Evolutionary conservation across 2,113 vertebrate species (phyloP).

Genomic region (Myotis brandtii): DNA sequence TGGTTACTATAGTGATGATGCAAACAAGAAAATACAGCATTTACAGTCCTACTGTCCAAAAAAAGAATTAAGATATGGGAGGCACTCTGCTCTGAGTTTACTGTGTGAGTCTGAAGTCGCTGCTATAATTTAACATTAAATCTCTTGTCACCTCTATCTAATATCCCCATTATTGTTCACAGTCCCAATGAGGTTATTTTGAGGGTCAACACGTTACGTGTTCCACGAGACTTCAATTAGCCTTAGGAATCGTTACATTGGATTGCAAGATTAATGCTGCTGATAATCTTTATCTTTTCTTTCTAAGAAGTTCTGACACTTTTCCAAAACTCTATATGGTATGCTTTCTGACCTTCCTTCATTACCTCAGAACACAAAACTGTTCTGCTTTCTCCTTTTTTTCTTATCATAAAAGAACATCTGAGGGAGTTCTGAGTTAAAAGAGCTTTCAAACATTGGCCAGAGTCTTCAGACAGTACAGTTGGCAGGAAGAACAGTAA

Average conservation of each 20-base stretch:
- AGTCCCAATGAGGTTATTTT: not conserved
- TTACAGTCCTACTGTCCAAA: conserved; percentile 67
- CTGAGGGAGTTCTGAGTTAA: conserved; percentile 57
- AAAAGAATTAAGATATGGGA: not conserved
- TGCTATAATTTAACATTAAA: conserved; percentile 53
- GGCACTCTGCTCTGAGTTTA: conserved; percentile 50
- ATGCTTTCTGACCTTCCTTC: conserved; percentile 40
- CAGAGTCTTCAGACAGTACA: not conserved
- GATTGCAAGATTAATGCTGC: conserved; percentile 5
- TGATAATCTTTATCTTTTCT: conserved; percentile 61
- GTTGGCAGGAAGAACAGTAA: not conserved
- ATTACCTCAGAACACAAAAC: conserved; percentile 3
- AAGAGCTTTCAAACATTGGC: conserved; percentile 54
- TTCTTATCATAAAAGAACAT: conserved; percentile 68
- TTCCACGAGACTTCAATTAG: not conserved
- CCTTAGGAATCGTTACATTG: not conserved
- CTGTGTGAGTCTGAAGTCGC: conserved; percentile 60
- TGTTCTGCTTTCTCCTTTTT: conserved; percentile 46
- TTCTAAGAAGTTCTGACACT: conserved; percentile 8
- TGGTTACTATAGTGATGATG: not conserved
- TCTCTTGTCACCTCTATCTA: not conserved
- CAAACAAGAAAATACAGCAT: conserved; percentile 75
- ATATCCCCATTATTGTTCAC: not conserved
- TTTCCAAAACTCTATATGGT: conserved; percentile 12
- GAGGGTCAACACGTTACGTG: conserved; percentile 43